These are phyloP conservation scores for Garra rufa DNA, from an alignment of 2,113 vertebrate genomes.

Conservation along the genomic window DNA sequence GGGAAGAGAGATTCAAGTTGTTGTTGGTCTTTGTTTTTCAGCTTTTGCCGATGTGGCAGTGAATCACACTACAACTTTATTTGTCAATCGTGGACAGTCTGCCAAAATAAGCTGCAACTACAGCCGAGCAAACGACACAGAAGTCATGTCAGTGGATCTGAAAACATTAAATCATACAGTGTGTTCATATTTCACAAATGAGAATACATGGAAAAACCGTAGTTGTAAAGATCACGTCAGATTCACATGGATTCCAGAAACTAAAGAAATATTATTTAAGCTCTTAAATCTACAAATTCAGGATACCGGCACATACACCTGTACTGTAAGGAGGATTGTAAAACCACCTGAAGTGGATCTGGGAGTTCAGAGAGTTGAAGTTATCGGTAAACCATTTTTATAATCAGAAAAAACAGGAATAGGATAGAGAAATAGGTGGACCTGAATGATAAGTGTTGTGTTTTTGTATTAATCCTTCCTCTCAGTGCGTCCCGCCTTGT, in stretches of 20 bases:
- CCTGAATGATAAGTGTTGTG: not conserved
- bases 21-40: not conserved
- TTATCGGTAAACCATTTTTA: constrained; percentile 44
- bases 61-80: not conserved
- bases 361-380: not conserved
- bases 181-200: not conserved
- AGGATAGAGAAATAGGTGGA: not conserved
- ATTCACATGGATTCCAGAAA: constrained; percentile 41
- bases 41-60: not conserved
- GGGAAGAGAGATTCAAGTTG: not conserved
- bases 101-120: constrained; percentile 40
- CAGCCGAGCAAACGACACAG: not conserved
- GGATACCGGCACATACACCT: constrained; percentile 37
- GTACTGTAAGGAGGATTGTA: not conserved
- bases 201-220: not conserved
- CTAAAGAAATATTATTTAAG: constrained; percentile 28
- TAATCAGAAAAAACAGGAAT: not conserved
- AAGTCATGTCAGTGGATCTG: not conserved
- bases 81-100: constrained; percentile 21
- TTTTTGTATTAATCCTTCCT: not conserved
- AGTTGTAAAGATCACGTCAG: constrained; percentile 8
- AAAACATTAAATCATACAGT: not conserved
- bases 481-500: constrained; percentile 46
- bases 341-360: constrained; percentile 42
- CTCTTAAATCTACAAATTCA: constrained; percentile 41